Base-by-base conservation (phyloP, 2,888 invertebrate genomes). In the Orthosia gracilis region DNA sequence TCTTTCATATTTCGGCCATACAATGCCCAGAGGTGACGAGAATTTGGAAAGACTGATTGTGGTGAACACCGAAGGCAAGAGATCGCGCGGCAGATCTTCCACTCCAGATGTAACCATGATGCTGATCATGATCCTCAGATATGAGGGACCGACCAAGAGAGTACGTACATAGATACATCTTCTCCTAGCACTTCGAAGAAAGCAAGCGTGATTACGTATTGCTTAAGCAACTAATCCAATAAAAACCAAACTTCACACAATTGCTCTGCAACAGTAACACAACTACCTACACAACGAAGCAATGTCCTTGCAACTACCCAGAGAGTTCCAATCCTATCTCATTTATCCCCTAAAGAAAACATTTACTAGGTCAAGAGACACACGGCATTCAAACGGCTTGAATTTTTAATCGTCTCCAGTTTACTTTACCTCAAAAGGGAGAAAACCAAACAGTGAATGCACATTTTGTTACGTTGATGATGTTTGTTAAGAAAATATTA, bases 371-470 rank as follows among this genome's bases (percentile, higher is more conserved):
- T 78, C 80, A 78, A 82, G 73, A 65, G 77, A 58, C 50, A 26
- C 63, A 65, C 55, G 69, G 47, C 65, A 70, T 80, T 81, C 73
- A 84, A 73, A 78, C 63, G 63, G 67, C 77, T 83, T 87, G 86
- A 84, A 89, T 87, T 78, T 86, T 87, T 85, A 80, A 89, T 76
- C 79, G 63, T 26, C 64, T 59, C 26, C 45, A 45, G 77, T 72
- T 80, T 80, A 69, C 71, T 81, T 82, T 58, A 15, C 71, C 64
- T 57, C 26, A 63, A 73, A 69, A 76, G 59, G 50, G 67, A 75
- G 68, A 61, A 77, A 76, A 71, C 55, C 82, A 86, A 82, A 80
- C 58, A 76, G 54, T 31, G 47, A 59, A 69, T 84, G 85, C 85
- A 80, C 85, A 86, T 86, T 86, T 86, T 58, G 71, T 61, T 12